phyloP scores from a whole-genome alignment of 1,140 invertebrate species.

The Scaptomyza montana region DNA sequence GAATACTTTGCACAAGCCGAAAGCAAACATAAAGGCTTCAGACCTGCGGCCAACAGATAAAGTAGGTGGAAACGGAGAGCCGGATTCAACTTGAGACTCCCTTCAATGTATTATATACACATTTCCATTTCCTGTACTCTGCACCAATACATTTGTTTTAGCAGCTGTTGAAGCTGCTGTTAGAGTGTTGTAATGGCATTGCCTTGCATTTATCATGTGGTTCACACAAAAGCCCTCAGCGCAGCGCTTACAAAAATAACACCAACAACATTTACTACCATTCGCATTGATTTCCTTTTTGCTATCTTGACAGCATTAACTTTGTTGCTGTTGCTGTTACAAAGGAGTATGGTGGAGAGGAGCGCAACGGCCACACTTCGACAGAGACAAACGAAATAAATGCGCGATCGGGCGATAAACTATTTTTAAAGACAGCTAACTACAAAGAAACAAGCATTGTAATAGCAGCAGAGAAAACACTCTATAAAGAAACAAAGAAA shows the following conservation, averaged over 20 bases:
- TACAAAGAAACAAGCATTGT: conserved; percentile 61
- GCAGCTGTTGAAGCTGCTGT: conserved; percentile 65
- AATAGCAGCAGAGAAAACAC: conserved; percentile 32
- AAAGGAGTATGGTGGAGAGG: background rate
- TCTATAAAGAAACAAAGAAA: conserved; percentile 1
- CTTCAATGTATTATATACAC: conserved; percentile 21
- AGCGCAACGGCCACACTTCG: conserved; percentile 62
- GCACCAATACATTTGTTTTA: conserved; percentile 50
- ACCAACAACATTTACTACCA: conserved; percentile 32
- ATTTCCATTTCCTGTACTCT: conserved; percentile 64
- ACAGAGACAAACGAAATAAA: conserved; percentile 82
- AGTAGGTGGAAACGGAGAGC: background rate
- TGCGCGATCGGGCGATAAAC: conserved; percentile 80
- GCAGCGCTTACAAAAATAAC: conserved; percentile 24
- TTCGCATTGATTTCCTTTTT: conserved; percentile 79
- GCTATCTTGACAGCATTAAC: conserved; percentile 80
- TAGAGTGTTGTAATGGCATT: conserved; percentile 56
- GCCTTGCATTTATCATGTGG: conserved; percentile 75
- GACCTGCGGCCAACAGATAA: conserved; percentile 3
- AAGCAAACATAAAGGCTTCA: conserved; percentile 45
- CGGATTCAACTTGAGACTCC: conserved; percentile 25
- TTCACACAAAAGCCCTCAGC: conserved; percentile 70
- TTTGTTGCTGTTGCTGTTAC: conserved; percentile 40
- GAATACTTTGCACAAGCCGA: conserved; percentile 64
- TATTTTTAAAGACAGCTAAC: conserved; percentile 81